A percentile compares a stretch with the other conserved stretches of the same genome.
phyloP scores from a whole-genome alignment of 1,140 invertebrate species.

The Choristoneura fumiferana region DNA sequence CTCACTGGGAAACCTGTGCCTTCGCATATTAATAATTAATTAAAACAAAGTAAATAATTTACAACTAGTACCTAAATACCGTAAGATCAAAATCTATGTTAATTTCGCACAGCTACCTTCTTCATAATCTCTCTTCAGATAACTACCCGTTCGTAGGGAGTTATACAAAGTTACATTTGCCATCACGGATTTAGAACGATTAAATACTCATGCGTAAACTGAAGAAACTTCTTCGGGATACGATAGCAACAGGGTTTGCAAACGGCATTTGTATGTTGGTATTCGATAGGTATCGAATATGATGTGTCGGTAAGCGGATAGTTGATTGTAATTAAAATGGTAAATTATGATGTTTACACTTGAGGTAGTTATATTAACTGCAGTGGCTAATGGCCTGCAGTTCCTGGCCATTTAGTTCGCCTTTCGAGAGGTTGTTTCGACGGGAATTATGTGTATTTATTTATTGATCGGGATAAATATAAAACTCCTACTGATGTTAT shows the following conservation, averaged over 20 bases:
- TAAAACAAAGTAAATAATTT: slow-evolving; percentile 13
- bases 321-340: slow-evolving; percentile 10
- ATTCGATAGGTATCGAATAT: slow-evolving; percentile 12
- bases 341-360: slow-evolving; percentile 16
- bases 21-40: background rate
- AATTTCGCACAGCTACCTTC: slow-evolving; percentile 15
- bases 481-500: too few species aligned
- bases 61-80: slow-evolving; percentile 9
- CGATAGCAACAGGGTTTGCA: background rate
- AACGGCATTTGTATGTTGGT: background rate
- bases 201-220: too few species aligned
- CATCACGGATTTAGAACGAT: background rate
- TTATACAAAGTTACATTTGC: background rate
- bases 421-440: too few species aligned
- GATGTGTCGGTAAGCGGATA: slow-evolving; percentile 11
- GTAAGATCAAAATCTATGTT: slow-evolving; percentile 14
- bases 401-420: too few species aligned
- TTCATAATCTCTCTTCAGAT: slow-evolving; percentile 14
- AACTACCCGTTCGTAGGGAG: background rate
- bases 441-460: too few species aligned
- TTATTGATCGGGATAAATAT: too few species aligned
- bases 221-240: too few species aligned
- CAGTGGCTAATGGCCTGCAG: too few species aligned
- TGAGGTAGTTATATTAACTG: background rate
- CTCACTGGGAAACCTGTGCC: too few species aligned